Conservation (phyloP, 2,113 vertebrate species). For the Nestor notabilis region DNA sequence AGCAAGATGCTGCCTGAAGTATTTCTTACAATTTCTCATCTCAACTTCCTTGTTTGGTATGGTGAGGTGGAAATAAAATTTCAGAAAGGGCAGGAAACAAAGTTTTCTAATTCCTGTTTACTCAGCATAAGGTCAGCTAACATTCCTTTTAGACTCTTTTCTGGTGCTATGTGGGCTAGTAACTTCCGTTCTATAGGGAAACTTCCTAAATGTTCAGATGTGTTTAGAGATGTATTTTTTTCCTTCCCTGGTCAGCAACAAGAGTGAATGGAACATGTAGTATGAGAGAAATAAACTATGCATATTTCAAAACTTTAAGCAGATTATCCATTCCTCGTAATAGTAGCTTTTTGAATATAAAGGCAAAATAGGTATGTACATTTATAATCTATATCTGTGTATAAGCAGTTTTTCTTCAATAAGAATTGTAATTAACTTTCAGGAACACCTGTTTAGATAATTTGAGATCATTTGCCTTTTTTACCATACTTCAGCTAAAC, state of each 20-base stretch:
- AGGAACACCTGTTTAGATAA: not conserved
- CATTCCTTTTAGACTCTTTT: not conserved
- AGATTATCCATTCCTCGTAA: not conserved
- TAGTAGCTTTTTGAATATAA: not conserved
- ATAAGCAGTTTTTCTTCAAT: not conserved
- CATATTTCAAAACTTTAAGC: not conserved
- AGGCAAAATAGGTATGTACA: not conserved
- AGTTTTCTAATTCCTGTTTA: not conserved
- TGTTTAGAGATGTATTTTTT: not conserved
- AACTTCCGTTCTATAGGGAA: not conserved
- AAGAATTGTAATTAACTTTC: not conserved
- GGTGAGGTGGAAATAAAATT: not conserved
- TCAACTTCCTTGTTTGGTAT: not conserved
- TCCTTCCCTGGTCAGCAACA: not conserved
- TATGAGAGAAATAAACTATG: not conserved
- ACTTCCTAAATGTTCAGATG: not conserved
- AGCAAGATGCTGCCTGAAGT: not conserved
- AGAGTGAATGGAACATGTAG: not conserved
- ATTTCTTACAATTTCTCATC: not conserved
- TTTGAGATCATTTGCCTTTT: not conserved
- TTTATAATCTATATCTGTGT: not conserved
- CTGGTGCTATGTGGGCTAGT: not conserved
- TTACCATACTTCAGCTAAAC: not conserved
- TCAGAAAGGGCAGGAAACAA: not conserved
- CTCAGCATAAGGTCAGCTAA: not conserved